Conservation (phyloP, 64 coral and sea anemone genomes). For the Pocillopora damicornis region DNA sequence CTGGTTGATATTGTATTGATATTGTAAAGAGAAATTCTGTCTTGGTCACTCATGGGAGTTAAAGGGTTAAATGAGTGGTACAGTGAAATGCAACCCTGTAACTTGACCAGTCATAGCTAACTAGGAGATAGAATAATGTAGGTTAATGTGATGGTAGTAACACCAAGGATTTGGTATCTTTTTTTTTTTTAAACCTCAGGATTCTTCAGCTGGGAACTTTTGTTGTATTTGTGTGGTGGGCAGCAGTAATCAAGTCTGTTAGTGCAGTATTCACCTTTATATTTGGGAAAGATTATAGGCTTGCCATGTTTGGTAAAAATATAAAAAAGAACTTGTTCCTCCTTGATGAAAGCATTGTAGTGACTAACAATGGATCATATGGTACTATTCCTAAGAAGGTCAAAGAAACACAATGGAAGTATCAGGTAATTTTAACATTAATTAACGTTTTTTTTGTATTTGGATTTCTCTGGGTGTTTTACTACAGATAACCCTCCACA, state of each 20-base stretch:
- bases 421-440: constrained; percentile 36
- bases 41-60: too few species aligned
- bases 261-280: constrained; percentile 40
- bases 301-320: constrained; percentile 54
- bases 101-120: too few species aligned
- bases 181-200: constrained; percentile 7
- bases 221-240: constrained; percentile 49
- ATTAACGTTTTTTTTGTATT: not conserved
- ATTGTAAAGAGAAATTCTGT: too few species aligned
- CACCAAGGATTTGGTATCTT: not conserved
- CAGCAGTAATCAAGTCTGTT: constrained; percentile 35
- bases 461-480: too few species aligned
- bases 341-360: constrained; percentile 43
- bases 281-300: constrained; percentile 59
- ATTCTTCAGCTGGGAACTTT: constrained; percentile 39
- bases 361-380: constrained; percentile 68
- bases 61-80: too few species aligned
- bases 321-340: constrained; percentile 52
- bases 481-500: too few species aligned
- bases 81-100: too few species aligned
- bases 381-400: constrained; percentile 64
- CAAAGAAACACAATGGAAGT: constrained; percentile 35
- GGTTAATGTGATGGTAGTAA: not conserved
- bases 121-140: too few species aligned
- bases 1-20: too few species aligned